Conservation (phyloP, 2,797 vertebrate species). For the Tapera naevia region DNA sequence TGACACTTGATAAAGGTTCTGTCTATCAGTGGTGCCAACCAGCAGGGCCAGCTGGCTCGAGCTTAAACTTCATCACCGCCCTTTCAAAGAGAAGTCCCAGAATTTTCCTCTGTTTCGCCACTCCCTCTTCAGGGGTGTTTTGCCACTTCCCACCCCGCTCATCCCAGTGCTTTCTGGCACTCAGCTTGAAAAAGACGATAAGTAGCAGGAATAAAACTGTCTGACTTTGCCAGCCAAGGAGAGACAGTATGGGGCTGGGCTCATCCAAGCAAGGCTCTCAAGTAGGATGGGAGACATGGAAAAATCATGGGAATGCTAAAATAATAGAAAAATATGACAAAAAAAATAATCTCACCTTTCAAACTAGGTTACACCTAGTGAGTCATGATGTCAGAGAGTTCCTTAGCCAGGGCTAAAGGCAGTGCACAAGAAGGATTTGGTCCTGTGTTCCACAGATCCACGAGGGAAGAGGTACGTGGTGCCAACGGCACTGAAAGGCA, state of each 20-base stretch:
- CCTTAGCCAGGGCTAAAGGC: not conserved
- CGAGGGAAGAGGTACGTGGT: not conserved
- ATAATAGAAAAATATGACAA: not conserved
- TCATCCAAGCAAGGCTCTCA: not conserved
- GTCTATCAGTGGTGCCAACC: constrained; percentile 25
- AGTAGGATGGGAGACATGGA: not conserved
- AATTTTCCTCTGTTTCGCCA: not conserved
- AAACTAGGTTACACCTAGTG: not conserved
- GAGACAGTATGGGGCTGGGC: not conserved
- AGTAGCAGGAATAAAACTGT: constrained; percentile 32
- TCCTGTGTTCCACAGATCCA: not conserved
- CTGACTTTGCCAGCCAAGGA: constrained; percentile 2
- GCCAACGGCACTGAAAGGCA: not conserved
- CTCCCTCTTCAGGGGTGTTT: not conserved
- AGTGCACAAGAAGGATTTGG: not conserved
- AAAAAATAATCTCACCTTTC: not conserved
- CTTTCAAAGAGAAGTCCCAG: not conserved
- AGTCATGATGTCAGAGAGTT: not conserved
- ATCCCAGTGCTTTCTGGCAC: constrained; percentile 14
- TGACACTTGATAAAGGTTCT: constrained; percentile 75
- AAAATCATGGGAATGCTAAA: not conserved
- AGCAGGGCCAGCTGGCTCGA: not conserved
- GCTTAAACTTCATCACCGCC: constrained; percentile 33
- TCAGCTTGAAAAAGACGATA: not conserved
- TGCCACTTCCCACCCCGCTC: not conserved